Percentiles rank a stretch among this genome's conserved stretches.
Evolutionary conservation across 2,797 vertebrate genomes (phyloP).

Genomic region (Galagoides demidoff): DNA sequence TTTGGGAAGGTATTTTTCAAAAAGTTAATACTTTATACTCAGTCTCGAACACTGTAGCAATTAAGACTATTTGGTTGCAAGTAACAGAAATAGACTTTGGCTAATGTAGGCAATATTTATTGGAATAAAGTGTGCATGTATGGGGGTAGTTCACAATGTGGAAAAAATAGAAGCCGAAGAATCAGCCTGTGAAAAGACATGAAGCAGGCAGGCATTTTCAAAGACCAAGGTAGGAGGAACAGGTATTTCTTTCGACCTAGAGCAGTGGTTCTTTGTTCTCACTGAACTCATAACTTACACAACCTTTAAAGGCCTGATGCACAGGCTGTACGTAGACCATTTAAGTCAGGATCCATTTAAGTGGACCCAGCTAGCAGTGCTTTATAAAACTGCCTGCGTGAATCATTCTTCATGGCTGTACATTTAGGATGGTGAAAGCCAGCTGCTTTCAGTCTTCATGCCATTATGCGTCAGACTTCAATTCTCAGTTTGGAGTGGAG

Average conservation of each 20-base stretch:
- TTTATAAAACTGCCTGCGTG: background rate
- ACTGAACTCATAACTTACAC: background rate
- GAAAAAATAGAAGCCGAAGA: background rate
- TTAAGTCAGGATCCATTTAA: background rate
- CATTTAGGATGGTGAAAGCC: background rate
- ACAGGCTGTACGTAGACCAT: background rate
- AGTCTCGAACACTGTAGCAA: background rate
- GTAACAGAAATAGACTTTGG: conserved; percentile 14
- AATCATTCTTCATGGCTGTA: conserved; percentile 1
- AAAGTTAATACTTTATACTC: background rate
- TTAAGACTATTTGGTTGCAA: background rate
- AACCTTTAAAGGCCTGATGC: background rate
- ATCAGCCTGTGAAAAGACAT: background rate
- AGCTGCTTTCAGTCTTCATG: background rate
- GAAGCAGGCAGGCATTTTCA: background rate
- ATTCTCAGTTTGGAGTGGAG: background rate
- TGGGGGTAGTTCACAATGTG: background rate
- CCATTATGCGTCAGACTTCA: background rate
- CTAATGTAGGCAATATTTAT: background rate
- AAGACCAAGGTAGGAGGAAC: background rate
- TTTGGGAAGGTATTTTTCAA: background rate
- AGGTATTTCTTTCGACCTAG: background rate
- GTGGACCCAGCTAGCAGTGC: background rate
- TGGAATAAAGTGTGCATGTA: background rate
- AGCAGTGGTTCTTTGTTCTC: background rate